phyloP scores from a whole-genome alignment of 2,113 vertebrate genomes.

The Callaeas wilsoni region DNA sequence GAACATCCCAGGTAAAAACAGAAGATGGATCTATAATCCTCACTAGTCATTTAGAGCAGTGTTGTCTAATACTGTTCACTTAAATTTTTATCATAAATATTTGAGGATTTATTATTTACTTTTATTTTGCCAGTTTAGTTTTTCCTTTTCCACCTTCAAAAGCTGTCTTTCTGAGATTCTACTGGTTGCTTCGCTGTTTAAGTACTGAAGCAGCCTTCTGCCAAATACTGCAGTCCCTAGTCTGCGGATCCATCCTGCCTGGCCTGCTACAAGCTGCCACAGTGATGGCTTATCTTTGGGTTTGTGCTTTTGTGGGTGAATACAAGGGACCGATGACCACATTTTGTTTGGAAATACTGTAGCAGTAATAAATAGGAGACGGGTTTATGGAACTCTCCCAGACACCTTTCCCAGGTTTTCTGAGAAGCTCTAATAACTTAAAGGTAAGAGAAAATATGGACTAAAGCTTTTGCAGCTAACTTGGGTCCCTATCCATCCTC shows the following conservation, averaged over 20 bases:
- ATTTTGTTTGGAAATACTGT: not conserved
- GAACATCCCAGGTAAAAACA: not conserved
- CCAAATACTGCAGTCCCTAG: not conserved
- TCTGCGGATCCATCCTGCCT: not conserved
- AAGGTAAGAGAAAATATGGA: not conserved
- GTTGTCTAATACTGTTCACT: not conserved
- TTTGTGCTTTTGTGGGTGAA: not conserved
- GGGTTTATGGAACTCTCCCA: not conserved
- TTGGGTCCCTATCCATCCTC: not conserved
- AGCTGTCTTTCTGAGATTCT: not conserved
- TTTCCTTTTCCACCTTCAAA: not conserved
- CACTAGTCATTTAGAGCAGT: not conserved
- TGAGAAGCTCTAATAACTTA: not conserved
- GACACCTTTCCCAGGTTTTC: not conserved
- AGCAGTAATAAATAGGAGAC: not conserved
- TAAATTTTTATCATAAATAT: not conserved
- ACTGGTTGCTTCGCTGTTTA: not conserved
- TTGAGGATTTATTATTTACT: not conserved
- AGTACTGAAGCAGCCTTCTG: not conserved
- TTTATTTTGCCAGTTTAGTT: not conserved
- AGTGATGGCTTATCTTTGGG: not conserved
- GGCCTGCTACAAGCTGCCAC: not conserved
- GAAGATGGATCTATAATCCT: not conserved
- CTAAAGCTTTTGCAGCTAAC: not conserved
- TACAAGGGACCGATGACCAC: accelerated